Conservation (phyloP, 2,113 vertebrate species). For the Ardeotis arabs region DNA sequence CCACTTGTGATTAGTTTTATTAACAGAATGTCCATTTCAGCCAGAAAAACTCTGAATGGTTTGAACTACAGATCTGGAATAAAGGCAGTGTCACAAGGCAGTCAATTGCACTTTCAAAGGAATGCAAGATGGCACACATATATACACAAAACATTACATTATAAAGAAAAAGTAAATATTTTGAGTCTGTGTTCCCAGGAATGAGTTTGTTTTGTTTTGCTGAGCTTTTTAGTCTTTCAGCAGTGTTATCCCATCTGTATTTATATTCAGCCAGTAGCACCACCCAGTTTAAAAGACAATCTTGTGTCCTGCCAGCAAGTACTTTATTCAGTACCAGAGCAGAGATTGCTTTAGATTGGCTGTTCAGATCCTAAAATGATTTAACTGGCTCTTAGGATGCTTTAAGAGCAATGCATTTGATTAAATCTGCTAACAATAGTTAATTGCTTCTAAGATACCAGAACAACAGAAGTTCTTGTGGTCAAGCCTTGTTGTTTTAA, state of each 20-base stretch:
- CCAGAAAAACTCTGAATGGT: not conserved
- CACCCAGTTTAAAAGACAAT: not conserved
- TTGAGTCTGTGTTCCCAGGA: not conserved
- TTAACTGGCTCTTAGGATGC: not conserved
- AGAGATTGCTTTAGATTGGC: not conserved
- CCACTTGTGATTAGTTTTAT: not conserved
- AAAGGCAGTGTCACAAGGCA: not conserved
- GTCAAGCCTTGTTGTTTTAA: not conserved
- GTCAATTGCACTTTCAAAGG: not conserved
- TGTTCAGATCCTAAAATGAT: not conserved
- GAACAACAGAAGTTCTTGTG: not conserved
- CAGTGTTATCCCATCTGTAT: not conserved
- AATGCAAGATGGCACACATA: not conserved
- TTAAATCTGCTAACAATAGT: not conserved
- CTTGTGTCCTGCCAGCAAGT: not conserved
- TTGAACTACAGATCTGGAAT: not conserved
- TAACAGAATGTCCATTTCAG: not conserved
- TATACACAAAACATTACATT: not conserved
- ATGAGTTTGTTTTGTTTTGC: not conserved
- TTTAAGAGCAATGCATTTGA: not conserved
- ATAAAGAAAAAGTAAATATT: not conserved
- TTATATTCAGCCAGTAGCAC: not conserved
- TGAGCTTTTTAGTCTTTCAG: not conserved
- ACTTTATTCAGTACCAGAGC: not conserved
- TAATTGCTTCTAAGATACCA: not conserved